These are phyloP conservation scores for Parnassius glacialis DNA, from an alignment of 2,888 invertebrate species.

Conservation along the genomic window DNA sequence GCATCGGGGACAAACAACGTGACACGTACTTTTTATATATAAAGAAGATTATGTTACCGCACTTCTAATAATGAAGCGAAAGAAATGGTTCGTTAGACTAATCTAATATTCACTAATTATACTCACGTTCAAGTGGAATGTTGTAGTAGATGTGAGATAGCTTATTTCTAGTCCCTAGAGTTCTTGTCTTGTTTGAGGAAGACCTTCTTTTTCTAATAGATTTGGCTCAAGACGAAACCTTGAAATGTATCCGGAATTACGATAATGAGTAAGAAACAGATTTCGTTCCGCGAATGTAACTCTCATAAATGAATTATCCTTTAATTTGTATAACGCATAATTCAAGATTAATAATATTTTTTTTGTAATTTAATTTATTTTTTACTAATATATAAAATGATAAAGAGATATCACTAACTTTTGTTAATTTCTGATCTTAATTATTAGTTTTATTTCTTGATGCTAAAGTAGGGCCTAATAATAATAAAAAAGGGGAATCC, in stretches of 20 bases:
- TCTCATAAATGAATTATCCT: not conserved
- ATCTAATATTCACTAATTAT: conserved; percentile 66
- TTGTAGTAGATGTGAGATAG: conserved; percentile 33
- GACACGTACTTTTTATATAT: too few relatives aligned
- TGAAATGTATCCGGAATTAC: conserved; percentile 4
- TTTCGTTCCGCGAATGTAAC: not conserved
- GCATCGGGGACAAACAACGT: too few relatives aligned
- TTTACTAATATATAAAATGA: too few relatives aligned
- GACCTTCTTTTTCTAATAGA: conserved; percentile 19
- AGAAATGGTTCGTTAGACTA: conserved; percentile 64
- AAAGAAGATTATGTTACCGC: not conserved
- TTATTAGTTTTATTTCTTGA: too few relatives aligned
- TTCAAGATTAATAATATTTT: too few relatives aligned
- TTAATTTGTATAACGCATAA: not conserved
- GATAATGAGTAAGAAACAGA: not conserved
- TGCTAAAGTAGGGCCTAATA: too few relatives aligned
- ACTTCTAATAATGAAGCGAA: conserved; percentile 9
- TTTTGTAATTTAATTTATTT: too few relatives aligned
- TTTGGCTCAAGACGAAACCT: conserved; percentile 2
- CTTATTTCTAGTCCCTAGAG: conserved; percentile 3
- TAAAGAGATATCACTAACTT: too few relatives aligned
- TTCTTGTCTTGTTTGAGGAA: conserved; percentile 15
- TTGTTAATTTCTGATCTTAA: too few relatives aligned
- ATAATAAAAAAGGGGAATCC: too few relatives aligned
- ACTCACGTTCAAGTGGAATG: conserved; percentile 52